Percentiles rank a stretch among this genome's conserved stretches.
Evolutionary conservation across 2,888 invertebrate species (phyloP).

Genomic region (Agriopis leucophaearia): DNA sequence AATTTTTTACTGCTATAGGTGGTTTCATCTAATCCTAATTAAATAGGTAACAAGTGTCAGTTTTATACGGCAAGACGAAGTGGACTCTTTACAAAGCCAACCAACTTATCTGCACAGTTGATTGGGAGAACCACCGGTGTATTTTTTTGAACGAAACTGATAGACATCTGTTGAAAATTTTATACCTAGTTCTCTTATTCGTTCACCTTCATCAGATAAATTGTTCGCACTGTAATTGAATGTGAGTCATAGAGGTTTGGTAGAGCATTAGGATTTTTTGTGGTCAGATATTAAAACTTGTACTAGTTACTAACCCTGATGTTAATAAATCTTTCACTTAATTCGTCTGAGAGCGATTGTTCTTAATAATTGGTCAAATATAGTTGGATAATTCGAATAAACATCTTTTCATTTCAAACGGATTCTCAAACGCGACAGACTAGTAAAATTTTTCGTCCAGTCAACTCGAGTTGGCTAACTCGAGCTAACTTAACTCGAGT

Average conservation of each 20-base stretch:
- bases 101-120: background rate
- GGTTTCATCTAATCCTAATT: constrained; percentile 14
- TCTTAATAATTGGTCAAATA: background rate
- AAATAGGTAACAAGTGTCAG: background rate
- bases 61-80: constrained; percentile 5
- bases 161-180: background rate
- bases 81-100: background rate
- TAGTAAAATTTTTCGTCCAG: too few species aligned
- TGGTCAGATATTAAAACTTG: constrained; percentile 5
- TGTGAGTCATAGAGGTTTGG: constrained; percentile 3
- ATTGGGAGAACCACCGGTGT: background rate
- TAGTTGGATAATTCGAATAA: background rate
- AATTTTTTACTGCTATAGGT: constrained; percentile 5
- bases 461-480: too few species aligned
- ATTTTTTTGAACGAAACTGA: background rate
- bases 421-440: too few species aligned
- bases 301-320: background rate
- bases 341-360: constrained; percentile 4
- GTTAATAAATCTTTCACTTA: background rate
- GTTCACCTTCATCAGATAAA: background rate
- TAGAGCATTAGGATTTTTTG: constrained; percentile 8
- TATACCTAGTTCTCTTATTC: background rate
- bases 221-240: background rate
- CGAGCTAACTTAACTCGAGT: too few species aligned
- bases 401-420: too few species aligned